Evolutionary conservation across 2,888 invertebrate species (phyloP).

Genomic region (Glaucopsyche alexis): DNA sequence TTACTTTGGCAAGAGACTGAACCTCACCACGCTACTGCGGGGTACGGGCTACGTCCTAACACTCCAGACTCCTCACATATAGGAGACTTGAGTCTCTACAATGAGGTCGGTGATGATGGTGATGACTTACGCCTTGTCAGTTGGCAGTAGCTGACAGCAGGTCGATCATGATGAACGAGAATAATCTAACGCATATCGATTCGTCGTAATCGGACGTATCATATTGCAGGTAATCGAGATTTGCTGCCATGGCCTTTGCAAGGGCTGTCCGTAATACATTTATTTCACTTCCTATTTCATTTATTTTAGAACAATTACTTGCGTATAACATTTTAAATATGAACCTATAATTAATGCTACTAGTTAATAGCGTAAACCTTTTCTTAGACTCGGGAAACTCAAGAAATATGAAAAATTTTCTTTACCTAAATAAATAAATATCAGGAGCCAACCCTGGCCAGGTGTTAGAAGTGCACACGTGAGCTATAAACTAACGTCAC

Average conservation of each 20-base stretch:
- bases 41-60: no score
- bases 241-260: not conserved
- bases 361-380: no score
- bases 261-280: not conserved
- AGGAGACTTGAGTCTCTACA: no score
- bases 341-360: not conserved
- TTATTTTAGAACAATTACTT: not conserved
- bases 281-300: constrained; percentile 3
- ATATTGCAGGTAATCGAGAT: constrained; percentile 14
- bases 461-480: not conserved
- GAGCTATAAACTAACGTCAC: not conserved
- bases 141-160: not conserved
- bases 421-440: constrained; percentile 9
- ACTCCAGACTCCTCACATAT: no score
- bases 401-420: not conserved
- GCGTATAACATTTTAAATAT: not conserved
- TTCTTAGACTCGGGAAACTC: not conserved
- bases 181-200: constrained; percentile 13
- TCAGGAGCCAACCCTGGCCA: not conserved
- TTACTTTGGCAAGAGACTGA: no score
- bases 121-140: no score
- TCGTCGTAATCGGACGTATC: not conserved
- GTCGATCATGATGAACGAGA: constrained; percentile 6
- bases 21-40: no score
- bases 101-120: no score